Percentiles rank a stretch among this genome's conserved stretches.
phyloP scores from a whole-genome alignment of 2,797 vertebrate species.

The Thunnus albacares region DNA sequence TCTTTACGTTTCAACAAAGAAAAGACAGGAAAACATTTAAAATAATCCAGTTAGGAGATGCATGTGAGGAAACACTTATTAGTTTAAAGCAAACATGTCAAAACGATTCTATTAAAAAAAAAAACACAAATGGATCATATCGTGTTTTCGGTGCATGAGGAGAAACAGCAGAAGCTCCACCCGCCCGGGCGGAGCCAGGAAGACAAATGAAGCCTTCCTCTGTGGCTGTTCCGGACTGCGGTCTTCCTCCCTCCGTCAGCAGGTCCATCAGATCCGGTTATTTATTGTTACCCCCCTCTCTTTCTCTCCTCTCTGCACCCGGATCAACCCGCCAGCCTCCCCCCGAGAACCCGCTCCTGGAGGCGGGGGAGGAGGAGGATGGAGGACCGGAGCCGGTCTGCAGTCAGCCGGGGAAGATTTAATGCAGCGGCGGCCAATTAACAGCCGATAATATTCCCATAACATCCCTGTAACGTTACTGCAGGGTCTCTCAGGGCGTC shows the following conservation, averaged over 20 bases:
- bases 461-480: neutral
- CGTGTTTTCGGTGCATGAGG: too few species aligned
- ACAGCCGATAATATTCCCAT: neutral
- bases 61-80: too few species aligned
- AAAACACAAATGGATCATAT: too few species aligned
- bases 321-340: neutral
- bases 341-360: neutral
- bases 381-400: neutral
- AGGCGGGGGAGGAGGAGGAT: neutral
- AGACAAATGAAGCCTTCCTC: neutral
- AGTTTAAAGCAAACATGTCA: too few species aligned
- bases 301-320: neutral
- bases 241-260: neutral
- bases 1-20: too few species aligned
- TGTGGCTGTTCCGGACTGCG: neutral
- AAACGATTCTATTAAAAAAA: too few species aligned
- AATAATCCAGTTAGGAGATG: too few species aligned
- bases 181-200: neutral
- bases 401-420: neutral
- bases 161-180: neutral
- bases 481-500: neutral
- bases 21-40: too few species aligned
- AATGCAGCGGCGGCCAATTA: neutral
- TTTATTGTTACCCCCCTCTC: too few species aligned
- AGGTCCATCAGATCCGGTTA: neutral